Evolutionary conservation across 2,113 vertebrate species (phyloP), one percentile per base, ranked within the genome.

Genomic region (Tychaedon coryphoeus): DNA sequence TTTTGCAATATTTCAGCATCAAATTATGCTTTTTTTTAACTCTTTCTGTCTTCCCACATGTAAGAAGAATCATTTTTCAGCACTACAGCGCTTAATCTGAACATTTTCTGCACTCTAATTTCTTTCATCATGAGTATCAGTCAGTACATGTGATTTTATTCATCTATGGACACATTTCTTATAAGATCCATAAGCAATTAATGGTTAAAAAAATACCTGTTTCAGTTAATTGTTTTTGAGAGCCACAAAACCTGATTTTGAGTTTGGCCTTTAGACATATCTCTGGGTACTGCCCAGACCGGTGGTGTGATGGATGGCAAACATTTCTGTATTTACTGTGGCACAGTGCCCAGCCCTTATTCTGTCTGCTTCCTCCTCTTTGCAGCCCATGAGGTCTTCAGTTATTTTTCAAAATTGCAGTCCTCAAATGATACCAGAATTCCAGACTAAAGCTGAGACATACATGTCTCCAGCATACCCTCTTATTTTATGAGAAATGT

Each of bases 261-360:
- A 75, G 31, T 54, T 82, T 84, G 76, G 60, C 65, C 86, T 81
- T 62, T 24, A 92, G 88, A 74, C 40, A 70, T 57, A n/a, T 66
- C 61, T 79, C 65, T 36, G 89, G 15, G 86, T 84, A 94, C 69
- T 88, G 80, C 94, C 73, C 70, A 90, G 90, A 77, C 48, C 91
- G 89, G 51, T 19, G 69, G 45, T 84, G 28, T 82, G 92, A 89
- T 77, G 86, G 58, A 95, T 87, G 83, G 61, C 85, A 95, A 96
- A 96, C 62, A 76, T 71, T 96, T 92, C 60, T 86, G 25, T 61
- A 86, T 96, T 79, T 95, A 58, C 40, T 48, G 24, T 96, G 90
- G 86, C 91, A 58, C 40, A 6, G n/a, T 80, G 92, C 93, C 86
- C 89, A 93, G 78, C 43, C 58, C 91, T 93, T 92, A 67, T 69